Base-by-base conservation (phyloP, 2,888 invertebrate genomes). In the Latheticus oryzae region DNA sequence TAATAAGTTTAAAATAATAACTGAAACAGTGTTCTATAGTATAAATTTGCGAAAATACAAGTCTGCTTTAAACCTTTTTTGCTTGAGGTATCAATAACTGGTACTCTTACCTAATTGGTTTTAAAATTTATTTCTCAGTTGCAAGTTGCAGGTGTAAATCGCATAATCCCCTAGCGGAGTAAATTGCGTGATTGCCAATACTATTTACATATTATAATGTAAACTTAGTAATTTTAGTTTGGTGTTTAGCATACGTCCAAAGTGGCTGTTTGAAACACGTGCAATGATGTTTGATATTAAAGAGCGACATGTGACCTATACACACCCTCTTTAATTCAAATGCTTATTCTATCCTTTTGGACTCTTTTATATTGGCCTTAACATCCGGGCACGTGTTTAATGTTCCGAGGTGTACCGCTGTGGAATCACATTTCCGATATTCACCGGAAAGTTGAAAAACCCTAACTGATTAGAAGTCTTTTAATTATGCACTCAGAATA, bases 331-430 rank as follows among this genome's bases (percentile, higher is more conserved):
- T 58, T 48, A 48, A 47, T 53, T 53, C 58, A 53, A 58, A 58
- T n/a, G 47, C 45, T 40, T n/a, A n/a, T n/a, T 38, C 55, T 45
- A 43, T 47, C 40, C 55, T 47, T 54, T 54, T 54, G 24, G 54
- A 45, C 35, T 66, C 61, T 58, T n/a, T 61, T 62, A 63, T 58
- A 65, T 66, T 63, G 61, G n/a, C 65, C 67, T 65, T 64, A 63
- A 72, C 70, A 68, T 73, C 73, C 73, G 72, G 70, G 70, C 73
- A 73, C 73, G 73, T 73, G 73, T 68, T 42, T 60, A 42, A 42
- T 50, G 56, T 50, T 50, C 56, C 32, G 59, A 63, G 59, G 61
- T 63, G 63, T 59, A 58, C 61, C 63, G 58, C 59, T 32, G 51
- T 40, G 43, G 58, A 60, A 61, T 61, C 54, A 48, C 47, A 42